Base-by-base conservation (phyloP, 2,888 invertebrate genomes). In the Synergus laeviventris region DNA sequence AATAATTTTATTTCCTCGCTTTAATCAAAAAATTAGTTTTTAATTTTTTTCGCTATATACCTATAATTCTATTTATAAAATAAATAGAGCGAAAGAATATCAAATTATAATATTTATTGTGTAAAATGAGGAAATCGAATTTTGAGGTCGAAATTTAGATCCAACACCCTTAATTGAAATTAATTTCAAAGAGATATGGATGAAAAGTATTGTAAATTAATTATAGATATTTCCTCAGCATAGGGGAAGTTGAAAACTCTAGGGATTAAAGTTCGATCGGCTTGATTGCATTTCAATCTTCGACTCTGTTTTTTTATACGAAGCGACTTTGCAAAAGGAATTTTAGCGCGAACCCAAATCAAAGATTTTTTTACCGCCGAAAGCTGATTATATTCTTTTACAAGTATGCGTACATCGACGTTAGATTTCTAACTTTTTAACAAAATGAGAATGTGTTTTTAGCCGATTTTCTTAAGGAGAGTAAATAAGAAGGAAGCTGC, bases 401-500 rank as follows among this genome's bases (percentile, higher is more conserved):
- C 45, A 70, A 70, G 45, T 45, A 31, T 56, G 21, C 2, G 56
- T 56, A 18, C n/a, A 49, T 70, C 70, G 70, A 70, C 45, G 70
- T 45, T 70, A 70, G 70, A 70, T 70, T 70, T 70, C 24, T 31
- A 49, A 70, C 70, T 70, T 70, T 70, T 70, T 70, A 70, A 70
- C 45, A 42, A 70, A 31, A 70, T 9, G 24, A n/a, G 49, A 36
- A 70, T 70, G 49, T 36, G 70, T 45, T 70, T 70, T 70, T 31
- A 66, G 31, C 24, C 14, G n/a, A 2, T 70, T 70, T 49, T 11
- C 18, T 16, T 21, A 45, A 66, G 11, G 31, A 49, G 31, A 24
- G 24, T 49, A 49, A 70, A 36, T 16, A 70, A 24, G 42, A 45
- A 66, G 42, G n/a, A 36, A 42, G 62, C 36, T 62, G 62, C 62